These are phyloP conservation scores for Oceanodroma leucorhoa DNA, from an alignment of 2,797 vertebrate species.

Conservation along the genomic window DNA sequence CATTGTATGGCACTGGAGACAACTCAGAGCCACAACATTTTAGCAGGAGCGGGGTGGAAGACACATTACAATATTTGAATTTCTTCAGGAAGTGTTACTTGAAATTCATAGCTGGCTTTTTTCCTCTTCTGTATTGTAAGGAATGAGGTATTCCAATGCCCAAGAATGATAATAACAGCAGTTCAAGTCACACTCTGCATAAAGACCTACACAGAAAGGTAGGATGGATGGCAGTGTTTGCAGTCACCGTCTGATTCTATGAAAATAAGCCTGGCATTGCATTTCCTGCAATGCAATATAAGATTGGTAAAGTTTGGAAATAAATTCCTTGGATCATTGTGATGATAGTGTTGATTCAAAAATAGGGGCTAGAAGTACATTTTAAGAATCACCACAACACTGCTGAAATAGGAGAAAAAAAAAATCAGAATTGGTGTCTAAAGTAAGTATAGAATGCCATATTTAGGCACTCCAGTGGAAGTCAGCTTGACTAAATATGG, in stretches of 20 bases:
- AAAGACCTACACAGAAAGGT: background rate
- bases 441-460: background rate
- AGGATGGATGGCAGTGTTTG: background rate
- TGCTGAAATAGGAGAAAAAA: background rate
- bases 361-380: background rate
- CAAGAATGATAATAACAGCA: background rate
- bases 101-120: background rate
- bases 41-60: background rate
- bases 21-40: background rate
- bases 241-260: background rate
- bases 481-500: background rate
- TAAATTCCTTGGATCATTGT: background rate
- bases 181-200: background rate
- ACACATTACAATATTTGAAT: background rate
- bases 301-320: background rate
- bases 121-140: background rate
- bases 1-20: background rate
- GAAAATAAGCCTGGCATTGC: background rate
- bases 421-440: background rate
- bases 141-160: background rate
- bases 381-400: background rate
- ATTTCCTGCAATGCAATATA: background rate
- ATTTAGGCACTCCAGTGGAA: background rate
- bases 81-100: background rate
- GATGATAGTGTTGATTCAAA: background rate